These are phyloP conservation scores for Prolemur simus DNA, from an alignment of 2,113 vertebrate genomes.

Conservation along the genomic window DNA sequence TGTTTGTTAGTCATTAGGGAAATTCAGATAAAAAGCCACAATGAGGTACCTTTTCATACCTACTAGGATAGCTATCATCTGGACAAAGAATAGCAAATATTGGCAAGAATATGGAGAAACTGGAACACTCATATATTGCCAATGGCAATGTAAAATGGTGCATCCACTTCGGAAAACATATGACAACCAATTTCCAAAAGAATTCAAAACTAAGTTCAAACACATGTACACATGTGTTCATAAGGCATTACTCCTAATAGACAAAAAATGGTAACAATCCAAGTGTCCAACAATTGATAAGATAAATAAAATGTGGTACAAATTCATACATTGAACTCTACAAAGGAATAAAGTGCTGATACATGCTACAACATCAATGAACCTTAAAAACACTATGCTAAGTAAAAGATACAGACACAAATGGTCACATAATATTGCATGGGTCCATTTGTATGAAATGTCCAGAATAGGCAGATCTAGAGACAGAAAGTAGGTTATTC, in stretches of 20 bases:
- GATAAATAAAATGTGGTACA: background rate
- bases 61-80: background rate
- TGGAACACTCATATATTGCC: background rate
- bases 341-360: background rate
- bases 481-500: background rate
- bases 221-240: background rate
- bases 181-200: background rate
- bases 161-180: background rate
- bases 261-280: background rate
- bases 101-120: background rate
- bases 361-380: background rate
- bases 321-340: background rate
- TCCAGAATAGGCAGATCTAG: background rate
- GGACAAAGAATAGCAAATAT: background rate
- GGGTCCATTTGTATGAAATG: background rate
- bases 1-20: background rate
- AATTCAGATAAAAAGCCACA: background rate
- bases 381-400: background rate
- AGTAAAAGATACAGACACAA: background rate
- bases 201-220: constrained; percentile 15
- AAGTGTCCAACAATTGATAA: background rate
- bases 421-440: background rate
- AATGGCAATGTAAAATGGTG: background rate
- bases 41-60: background rate
- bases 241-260: background rate